phyloP scores from a whole-genome alignment of 2,113 vertebrate genomes.

The Electrona antarctica region DNA sequence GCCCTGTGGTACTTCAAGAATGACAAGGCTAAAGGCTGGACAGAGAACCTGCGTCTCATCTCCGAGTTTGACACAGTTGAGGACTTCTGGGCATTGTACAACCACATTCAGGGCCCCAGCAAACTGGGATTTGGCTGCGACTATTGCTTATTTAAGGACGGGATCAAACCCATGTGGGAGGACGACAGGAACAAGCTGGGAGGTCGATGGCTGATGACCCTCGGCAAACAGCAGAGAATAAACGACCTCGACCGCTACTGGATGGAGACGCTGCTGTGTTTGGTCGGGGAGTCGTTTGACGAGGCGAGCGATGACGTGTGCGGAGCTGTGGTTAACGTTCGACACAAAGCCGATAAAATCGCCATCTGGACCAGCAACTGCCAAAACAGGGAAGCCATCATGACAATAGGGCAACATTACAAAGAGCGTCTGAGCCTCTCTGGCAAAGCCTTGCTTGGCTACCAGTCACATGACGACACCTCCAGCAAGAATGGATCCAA shows the following conservation, averaged over 20 bases:
- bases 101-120: constrained; percentile 86
- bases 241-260: constrained; percentile 84
- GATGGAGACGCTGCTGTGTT: constrained; percentile 86
- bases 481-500: constrained; percentile 87
- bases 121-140: constrained; percentile 83
- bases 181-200: constrained; percentile 84
- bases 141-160: constrained; percentile 87
- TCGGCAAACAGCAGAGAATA: constrained; percentile 83
- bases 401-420: constrained; percentile 84
- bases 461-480: constrained; percentile 86
- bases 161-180: constrained; percentile 86
- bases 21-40: constrained; percentile 86
- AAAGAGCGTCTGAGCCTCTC: constrained; percentile 82
- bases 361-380: constrained; percentile 86
- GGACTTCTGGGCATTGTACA: constrained; percentile 88
- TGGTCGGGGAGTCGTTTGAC: constrained; percentile 84
- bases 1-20: constrained; percentile 88
- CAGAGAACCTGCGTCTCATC: constrained; percentile 84
- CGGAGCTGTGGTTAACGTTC: constrained; percentile 85
- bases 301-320: constrained; percentile 84
- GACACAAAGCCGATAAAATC: constrained; percentile 85
- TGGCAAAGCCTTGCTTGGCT: constrained; percentile 79
- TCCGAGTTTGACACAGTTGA: constrained; percentile 86
- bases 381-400: constrained; percentile 83
- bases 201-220: constrained; percentile 84